These are phyloP conservation scores for Aurelia sp. DNA, from an alignment of 30 jellyfish, hydroid and myxozoan genomes.

Conservation along the genomic window DNA sequence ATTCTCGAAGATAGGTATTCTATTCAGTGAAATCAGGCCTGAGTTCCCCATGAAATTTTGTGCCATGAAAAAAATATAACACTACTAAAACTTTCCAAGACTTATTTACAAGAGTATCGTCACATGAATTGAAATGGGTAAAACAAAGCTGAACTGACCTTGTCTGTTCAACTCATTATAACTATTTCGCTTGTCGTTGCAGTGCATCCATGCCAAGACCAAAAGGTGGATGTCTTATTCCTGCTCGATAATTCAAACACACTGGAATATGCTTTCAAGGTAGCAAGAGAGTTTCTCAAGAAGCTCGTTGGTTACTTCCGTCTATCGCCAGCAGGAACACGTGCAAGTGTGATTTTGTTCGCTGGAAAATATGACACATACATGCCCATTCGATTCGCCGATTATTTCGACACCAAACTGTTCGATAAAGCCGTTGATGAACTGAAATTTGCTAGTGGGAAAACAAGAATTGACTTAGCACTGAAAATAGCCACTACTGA, in stretches of 20 bases:
- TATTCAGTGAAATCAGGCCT: too few species aligned
- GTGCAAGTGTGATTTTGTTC: slow-evolving; percentile 26
- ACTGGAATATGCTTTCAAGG: slow-evolving; percentile 16
- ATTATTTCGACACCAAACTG: slow-evolving; percentile 5
- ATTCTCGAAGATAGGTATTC: too few species aligned
- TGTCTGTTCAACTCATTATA: too few species aligned
- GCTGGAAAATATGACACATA: slow-evolving; percentile 9
- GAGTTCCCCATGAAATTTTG: too few species aligned
- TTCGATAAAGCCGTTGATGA: slow-evolving; percentile 27
- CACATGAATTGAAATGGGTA: too few species aligned
- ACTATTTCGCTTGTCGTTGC: neutral
- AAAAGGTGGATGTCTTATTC: slow-evolving; percentile 38
- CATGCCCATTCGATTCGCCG: slow-evolving; percentile 23
- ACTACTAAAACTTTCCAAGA: too few species aligned
- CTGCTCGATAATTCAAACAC: slow-evolving; percentile 40
- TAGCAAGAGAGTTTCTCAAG: slow-evolving; percentile 17
- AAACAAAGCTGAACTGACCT: too few species aligned
- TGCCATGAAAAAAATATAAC: too few species aligned
- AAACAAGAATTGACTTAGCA: slow-evolving; percentile 47
- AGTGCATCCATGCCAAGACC: slow-evolving; percentile 21
- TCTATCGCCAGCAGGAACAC: slow-evolving; percentile 29
- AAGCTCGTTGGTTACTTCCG: slow-evolving; percentile 7
- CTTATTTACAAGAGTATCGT: too few species aligned
- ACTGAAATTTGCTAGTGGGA: slow-evolving; percentile 16
- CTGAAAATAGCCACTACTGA: slow-evolving; percentile 18